Base-by-base conservation (phyloP, 92 coral and sea anemone genomes). In the Heliopora coerulea region DNA sequence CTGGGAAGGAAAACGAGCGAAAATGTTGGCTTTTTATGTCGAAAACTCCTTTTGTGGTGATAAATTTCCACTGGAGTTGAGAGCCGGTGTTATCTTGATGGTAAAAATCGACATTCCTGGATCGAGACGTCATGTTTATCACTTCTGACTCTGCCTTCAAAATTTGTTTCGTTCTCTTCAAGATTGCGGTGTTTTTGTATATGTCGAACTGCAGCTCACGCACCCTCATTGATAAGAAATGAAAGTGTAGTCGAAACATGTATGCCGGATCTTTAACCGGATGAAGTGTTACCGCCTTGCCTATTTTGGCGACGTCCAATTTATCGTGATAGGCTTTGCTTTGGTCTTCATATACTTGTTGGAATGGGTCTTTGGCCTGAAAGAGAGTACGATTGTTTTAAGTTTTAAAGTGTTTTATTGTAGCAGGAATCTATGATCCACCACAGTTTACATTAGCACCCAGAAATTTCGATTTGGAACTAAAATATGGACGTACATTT, bases 121-220 rank as follows among this genome's bases (percentile, higher is more conserved):
- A 32, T 8, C 67, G 37, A 21, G 17, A 15, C 18, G 31, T 54
- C 46, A 62, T 26, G 17, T 25, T 13, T 32, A 1, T 37, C 1
- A 19, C 34, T 4, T 3, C 4, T 30, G 42, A 15, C 42, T 33
- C 3, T 18, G 25, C 24, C 18, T 26, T n/a, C n/a, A n/a, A 0
- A 3, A 18, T 21, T 33, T 21, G 31, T 37, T 32, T 62, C 12
- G 69, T 62, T 1, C 20, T 37, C 25, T 35, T 19, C 8, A 62
- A 40, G n/a, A 30, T 62, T 13, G 67, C 69, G 44, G 81, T 87
- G 9, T 73, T 58, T 46, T 62, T 78, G 17, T 86, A 65, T 32
- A 86, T 73, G 50, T 12, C 23, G 69, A 1, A n/a, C 25, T 62
- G 69, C 23, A 62, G 49, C 24, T 25, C 34, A 20, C 20, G 42